A percentile compares a stretch with the other conserved stretches of the same genome.
Conservation (phyloP, 2,113 vertebrate genomes). For the Sula dactylatra region DNA sequence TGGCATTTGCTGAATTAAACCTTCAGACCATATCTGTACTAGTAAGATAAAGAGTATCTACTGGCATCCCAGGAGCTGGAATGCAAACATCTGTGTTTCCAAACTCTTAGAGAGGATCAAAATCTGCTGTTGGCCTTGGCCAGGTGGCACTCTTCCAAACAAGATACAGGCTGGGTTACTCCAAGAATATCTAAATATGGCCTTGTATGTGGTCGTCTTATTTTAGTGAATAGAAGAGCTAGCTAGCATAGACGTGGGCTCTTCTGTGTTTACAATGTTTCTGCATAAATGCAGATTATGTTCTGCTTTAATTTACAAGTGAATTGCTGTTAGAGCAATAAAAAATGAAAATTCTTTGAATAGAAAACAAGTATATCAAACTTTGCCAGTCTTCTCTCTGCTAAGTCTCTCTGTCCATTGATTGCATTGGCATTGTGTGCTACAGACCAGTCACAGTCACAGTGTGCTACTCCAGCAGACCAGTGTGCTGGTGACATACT, state of each 20-base stretch:
- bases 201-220: neutral
- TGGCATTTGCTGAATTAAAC: neutral
- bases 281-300: neutral
- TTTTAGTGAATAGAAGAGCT: neutral
- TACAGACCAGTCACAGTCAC: neutral
- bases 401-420: neutral
- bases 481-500: neutral
- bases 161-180: neutral
- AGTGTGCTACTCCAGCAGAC: neutral
- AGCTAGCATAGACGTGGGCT: neutral
- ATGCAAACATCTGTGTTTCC: neutral
- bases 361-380: neutral
- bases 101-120: neutral
- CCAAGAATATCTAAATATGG: neutral
- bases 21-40: neutral
- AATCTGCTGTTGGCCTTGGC: neutral
- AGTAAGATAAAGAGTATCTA: neutral
- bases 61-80: neutral
- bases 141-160: neutral
- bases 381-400: neutral
- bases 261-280: neutral
- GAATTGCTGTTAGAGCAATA: neutral
- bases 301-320: neutral
- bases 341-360: neutral
- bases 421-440: neutral